phyloP scores from a whole-genome alignment of 2,113 vertebrate species.

The Anas platyrhynchos region DNA sequence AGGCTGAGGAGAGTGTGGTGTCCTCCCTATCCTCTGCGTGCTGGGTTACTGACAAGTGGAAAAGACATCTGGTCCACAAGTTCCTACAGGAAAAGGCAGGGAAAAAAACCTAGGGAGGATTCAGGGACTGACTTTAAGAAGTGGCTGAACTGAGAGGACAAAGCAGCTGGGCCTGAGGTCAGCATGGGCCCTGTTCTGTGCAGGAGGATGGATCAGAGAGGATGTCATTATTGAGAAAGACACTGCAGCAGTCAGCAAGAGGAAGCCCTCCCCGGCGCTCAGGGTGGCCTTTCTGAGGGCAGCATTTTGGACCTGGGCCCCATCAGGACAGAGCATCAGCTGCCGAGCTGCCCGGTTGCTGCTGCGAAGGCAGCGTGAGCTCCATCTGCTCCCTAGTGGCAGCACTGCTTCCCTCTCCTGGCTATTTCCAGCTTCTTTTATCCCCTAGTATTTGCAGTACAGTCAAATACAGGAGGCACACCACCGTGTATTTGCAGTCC shows the following conservation, averaged over 20 bases:
- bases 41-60: not conserved
- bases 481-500: not conserved
- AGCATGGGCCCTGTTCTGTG: not conserved
- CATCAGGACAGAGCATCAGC: not conserved
- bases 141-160: not conserved
- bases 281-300: not conserved
- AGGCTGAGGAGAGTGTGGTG: not conserved
- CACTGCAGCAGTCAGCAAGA: rapidly evolving
- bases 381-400: not conserved
- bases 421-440: not conserved
- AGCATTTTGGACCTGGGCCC: not conserved
- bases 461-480: not conserved
- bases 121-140: not conserved
- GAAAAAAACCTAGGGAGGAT: not conserved
- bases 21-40: not conserved
- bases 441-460: not conserved
- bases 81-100: not conserved
- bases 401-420: not conserved
- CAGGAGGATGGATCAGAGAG: not conserved
- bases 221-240: not conserved
- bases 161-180: not conserved
- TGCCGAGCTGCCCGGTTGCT: not conserved
- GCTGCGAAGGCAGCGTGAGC: not conserved
- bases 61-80: not conserved
- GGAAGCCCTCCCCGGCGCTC: not conserved